These are phyloP conservation scores for Machaerirhynchus nigripectus DNA, from an alignment of 2,113 vertebrate species.

Conservation along the genomic window DNA sequence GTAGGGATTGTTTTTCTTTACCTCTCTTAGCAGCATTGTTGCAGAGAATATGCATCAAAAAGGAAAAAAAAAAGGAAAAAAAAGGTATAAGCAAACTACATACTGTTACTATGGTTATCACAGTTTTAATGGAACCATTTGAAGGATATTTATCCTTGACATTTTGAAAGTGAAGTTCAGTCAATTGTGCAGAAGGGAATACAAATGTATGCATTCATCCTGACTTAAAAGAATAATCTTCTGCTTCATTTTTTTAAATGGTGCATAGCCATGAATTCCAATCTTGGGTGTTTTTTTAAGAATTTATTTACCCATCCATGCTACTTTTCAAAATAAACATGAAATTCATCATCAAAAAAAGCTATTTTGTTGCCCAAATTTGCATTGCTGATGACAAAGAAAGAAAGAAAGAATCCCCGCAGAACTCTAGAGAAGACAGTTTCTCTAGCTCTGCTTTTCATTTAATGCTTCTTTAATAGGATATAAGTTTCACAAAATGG, in stretches of 20 bases:
- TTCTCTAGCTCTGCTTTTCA: background rate
- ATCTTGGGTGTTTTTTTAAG: background rate
- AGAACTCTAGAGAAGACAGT: background rate
- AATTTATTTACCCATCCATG: background rate
- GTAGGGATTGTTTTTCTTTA: background rate
- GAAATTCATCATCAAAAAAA: background rate
- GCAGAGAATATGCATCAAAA: background rate
- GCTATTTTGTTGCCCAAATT: background rate
- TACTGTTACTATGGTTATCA: slow-evolving; percentile 38
- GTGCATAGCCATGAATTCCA: background rate
- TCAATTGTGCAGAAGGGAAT: slow-evolving; percentile 53
- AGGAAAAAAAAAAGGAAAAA: background rate
- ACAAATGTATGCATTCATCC: slow-evolving; percentile 41
- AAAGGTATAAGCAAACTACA: slow-evolving; percentile 1
- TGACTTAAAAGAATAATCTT: slow-evolving; percentile 25
- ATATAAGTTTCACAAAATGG: background rate
- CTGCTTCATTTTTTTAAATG: background rate
- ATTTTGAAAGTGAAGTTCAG: slow-evolving; percentile 62
- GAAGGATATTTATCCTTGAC: slow-evolving; percentile 66
- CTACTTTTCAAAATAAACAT: background rate
- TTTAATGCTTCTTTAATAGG: slow-evolving; percentile 11
- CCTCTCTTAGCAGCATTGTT: background rate
- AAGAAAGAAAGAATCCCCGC: background rate
- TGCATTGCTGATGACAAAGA: background rate
- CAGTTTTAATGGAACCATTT: slow-evolving; percentile 54